Conservation (phyloP, 2,888 invertebrate genomes). For the Amblyteles armatorius region DNA sequence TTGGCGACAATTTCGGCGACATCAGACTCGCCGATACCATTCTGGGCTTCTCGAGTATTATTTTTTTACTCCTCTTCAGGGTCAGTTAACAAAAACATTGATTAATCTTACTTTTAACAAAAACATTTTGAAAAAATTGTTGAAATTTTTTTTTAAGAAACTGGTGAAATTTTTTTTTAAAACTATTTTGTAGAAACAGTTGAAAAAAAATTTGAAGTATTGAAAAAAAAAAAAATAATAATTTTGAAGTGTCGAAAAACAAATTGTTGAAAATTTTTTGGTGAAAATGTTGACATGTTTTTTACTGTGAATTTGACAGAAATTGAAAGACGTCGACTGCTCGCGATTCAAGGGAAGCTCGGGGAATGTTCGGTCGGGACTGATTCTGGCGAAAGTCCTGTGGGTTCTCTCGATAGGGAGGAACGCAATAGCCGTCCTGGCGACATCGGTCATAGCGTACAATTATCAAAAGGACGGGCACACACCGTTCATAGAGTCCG, state of each 20-base stretch:
- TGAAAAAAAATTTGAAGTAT: not conserved
- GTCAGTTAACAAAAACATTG: conserved; percentile 84
- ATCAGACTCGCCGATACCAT: conserved; percentile 88
- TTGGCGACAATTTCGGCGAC: conserved; percentile 85
- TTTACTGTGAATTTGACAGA: conserved; percentile 84
- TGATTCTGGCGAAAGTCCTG: conserved; percentile 86
- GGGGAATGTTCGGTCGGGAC: conserved; percentile 36
- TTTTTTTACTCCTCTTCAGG: conserved; percentile 88
- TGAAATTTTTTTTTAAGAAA: too few relatives aligned
- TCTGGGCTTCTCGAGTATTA: conserved; percentile 89
- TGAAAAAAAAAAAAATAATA: too few relatives aligned
- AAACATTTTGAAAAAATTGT: conserved; percentile 17
- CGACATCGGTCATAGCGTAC: conserved; percentile 88
- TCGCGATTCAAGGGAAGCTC: conserved; percentile 55
- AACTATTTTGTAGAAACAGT: too few relatives aligned
- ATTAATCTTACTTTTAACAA: too few relatives aligned
- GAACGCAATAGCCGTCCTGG: conserved; percentile 91
- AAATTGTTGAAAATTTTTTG: too few relatives aligned
- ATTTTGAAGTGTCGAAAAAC: too few relatives aligned
- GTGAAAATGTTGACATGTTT: not conserved
- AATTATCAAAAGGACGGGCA: conserved; percentile 81
- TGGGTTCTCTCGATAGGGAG: conserved; percentile 92
- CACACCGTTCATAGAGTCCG: conserved; percentile 87
- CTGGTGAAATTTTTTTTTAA: too few relatives aligned
- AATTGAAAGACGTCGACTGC: conserved; percentile 86